Percentiles rank a stretch among this genome's conserved stretches.
Evolutionary conservation across 2,888 invertebrate species (phyloP).

Genomic region (Blastobasis adustella): DNA sequence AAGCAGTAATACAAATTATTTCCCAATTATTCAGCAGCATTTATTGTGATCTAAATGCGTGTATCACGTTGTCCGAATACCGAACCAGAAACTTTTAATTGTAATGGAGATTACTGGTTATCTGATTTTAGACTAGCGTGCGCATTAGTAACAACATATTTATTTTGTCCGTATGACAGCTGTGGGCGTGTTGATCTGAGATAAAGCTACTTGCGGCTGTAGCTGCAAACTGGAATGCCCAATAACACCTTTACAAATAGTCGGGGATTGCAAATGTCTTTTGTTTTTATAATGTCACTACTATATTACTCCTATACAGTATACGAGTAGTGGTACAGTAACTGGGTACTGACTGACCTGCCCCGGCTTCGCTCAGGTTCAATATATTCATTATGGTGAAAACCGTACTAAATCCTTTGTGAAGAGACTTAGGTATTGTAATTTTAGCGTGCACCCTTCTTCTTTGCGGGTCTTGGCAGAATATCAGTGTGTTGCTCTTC

Average conservation of each 20-base stretch:
- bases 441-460: no score
- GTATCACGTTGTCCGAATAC: slow-evolving; percentile 34
- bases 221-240: slow-evolving; percentile 42
- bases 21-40: not conserved
- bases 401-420: no score
- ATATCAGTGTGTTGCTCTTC: no score
- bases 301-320: not conserved
- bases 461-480: no score
- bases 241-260: slow-evolving; percentile 43
- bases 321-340: no score
- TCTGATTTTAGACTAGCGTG: slow-evolving; percentile 58
- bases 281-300: slow-evolving; percentile 21
- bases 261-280: slow-evolving; percentile 37
- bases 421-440: no score
- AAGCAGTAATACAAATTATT: no score
- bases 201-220: slow-evolving; percentile 39
- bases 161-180: slow-evolving; percentile 70
- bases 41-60: slow-evolving; percentile 25
- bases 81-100: slow-evolving; percentile 64
- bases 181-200: slow-evolving; percentile 62
- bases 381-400: no score
- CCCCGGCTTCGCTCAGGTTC: no score
- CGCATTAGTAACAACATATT: slow-evolving; percentile 71
- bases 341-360: no score
- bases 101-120: slow-evolving; percentile 69